Conservation (phyloP, 2,797 vertebrate species). For the Poecile montanus region DNA sequence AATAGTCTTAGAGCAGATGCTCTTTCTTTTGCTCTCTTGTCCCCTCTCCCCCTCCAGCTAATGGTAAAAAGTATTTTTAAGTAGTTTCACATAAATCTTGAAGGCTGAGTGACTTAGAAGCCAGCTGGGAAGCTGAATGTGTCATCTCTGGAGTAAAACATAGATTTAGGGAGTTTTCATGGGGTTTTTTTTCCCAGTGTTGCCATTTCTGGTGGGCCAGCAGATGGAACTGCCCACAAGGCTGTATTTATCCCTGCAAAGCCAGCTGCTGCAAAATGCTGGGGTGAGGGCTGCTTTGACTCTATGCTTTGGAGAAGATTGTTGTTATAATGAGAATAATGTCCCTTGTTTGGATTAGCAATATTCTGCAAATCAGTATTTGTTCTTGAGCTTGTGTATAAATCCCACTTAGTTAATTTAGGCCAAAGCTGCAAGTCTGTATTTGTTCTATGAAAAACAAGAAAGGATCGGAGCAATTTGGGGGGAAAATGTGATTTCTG, state of each 20-base stretch:
- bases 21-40: background rate
- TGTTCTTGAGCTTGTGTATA: background rate
- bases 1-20: background rate
- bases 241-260: slow-evolving; percentile 33
- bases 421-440: background rate
- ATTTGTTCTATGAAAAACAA: background rate
- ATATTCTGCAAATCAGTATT: background rate
- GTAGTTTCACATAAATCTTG: background rate
- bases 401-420: background rate
- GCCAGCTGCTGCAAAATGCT: slow-evolving; percentile 36
- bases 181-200: background rate
- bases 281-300: background rate
- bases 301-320: background rate
- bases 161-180: background rate
- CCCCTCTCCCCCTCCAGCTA: background rate
- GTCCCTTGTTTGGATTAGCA: background rate
- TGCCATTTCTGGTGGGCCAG: slow-evolving; percentile 48
- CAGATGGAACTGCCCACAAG: slow-evolving; percentile 69
- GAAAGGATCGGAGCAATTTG: background rate
- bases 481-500: rapidly evolving
- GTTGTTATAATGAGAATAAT: background rate
- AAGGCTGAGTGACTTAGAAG: slow-evolving; percentile 23
- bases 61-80: slow-evolving; percentile 22
- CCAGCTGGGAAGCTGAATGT: slow-evolving; percentile 50
- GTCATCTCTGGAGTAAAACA: slow-evolving; percentile 40